phyloP scores from a whole-genome alignment of 2,113 vertebrate genomes.

The Eudyptes chrysolophus region DNA sequence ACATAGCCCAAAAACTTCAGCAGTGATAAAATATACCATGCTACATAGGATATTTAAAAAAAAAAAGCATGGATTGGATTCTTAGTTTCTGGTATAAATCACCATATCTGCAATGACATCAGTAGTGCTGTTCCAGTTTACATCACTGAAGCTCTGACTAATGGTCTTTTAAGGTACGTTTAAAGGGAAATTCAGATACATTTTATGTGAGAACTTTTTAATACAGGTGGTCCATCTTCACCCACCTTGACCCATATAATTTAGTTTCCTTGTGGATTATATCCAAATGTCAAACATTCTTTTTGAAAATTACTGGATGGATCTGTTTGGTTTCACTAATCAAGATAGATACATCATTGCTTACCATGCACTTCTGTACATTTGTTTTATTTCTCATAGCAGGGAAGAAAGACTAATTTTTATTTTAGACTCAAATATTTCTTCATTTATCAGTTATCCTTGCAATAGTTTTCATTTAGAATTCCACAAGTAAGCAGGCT shows the following conservation, averaged over 20 bases:
- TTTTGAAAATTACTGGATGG: not conserved
- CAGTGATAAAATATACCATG: not conserved
- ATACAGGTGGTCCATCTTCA: not conserved
- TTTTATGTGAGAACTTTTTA: not conserved
- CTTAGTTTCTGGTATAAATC: not conserved
- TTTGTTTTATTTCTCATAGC: not conserved
- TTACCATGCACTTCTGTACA: not conserved
- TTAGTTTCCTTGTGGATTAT: not conserved
- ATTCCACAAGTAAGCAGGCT: not conserved
- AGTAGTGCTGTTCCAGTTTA: not conserved
- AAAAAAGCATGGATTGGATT: not conserved
- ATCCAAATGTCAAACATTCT: not conserved
- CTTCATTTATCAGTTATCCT: not conserved
- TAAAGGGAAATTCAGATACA: not conserved
- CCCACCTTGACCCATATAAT: not conserved
- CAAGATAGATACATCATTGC: not conserved
- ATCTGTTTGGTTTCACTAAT: not conserved
- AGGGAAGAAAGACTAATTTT: not conserved
- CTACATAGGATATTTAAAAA: not conserved
- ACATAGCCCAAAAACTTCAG: not conserved
- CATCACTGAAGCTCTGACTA: not conserved
- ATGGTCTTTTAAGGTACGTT: not conserved
- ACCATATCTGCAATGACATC: not conserved
- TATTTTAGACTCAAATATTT: not conserved
- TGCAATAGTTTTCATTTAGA: not conserved